These are phyloP conservation scores for Hemicentrotus pulcherrimus DNA, from an alignment of 35 echinoderm and acorn worm species.

Conservation along the genomic window DNA sequence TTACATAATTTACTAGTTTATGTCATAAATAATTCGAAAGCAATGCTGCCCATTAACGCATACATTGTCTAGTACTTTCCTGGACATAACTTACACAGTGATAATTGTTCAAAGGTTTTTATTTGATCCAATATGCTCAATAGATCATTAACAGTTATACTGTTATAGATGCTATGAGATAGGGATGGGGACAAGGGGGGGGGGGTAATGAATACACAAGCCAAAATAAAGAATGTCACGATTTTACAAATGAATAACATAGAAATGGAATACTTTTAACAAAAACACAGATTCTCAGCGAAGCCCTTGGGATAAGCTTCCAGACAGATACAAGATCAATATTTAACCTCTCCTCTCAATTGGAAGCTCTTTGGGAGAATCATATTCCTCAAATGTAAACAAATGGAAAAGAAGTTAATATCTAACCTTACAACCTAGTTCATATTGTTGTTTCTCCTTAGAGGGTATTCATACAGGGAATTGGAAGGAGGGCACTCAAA, in stretches of 20 bases:
- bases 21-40: not conserved
- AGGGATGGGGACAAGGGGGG: not conserved
- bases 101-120: not conserved
- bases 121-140: not conserved
- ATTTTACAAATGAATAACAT: not conserved
- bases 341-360: not conserved
- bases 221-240: not conserved
- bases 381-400: not conserved
- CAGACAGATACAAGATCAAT: not conserved
- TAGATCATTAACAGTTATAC: not conserved
- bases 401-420: not conserved
- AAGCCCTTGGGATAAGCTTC: not conserved
- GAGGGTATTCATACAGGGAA: no score
- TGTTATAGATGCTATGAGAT: not conserved
- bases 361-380: not conserved
- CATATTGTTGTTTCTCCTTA: not conserved
- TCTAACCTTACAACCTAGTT: not conserved
- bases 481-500: no score
- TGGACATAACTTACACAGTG: not conserved
- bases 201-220: not conserved
- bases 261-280: not conserved
- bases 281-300: not conserved
- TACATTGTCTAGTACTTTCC: not conserved
- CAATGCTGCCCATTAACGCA: not conserved
- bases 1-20: not conserved